Base-by-base conservation (phyloP, 2,888 invertebrate genomes). In the Ectemnius cavifrons region DNA sequence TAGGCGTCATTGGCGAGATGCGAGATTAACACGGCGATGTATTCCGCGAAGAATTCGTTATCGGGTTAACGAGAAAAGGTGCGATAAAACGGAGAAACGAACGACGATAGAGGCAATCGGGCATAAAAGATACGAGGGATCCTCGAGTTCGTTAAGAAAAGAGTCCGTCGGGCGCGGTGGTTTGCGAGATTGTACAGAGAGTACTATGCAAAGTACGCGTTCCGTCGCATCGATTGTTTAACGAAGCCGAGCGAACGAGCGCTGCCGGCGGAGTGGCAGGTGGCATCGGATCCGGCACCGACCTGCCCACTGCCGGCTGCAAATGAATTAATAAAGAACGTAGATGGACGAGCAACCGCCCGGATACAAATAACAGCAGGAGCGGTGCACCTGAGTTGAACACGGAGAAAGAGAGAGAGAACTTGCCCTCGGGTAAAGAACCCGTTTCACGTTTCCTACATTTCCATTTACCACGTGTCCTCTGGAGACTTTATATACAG, bases 291-390 rank as follows among this genome's bases (percentile, higher is more conserved):
- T 16, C 59, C 47, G 23, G 23, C 23, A 23, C 3, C 23, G 18
- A 52, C 59, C 49, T 58, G 63, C 57, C 37, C 67, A 63, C 61
- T 58, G 63, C 67, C 57, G 49, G 68, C 46, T 56, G 60, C 62
- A 56, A 78, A 72, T 73, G 77, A 77, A 82, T 79, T 73, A 77
- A 75, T 77, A 72, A 70, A 77, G 65, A 57, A 60, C 27, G 16
- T 8, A 47, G 66, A 71, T 37, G 71, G 47, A 67, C 59, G 62
- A 23, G 66, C 56, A 59, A 57, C 67, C 70, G 67, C 57, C 67
- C 67, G 72, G 70, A 58, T 57, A 58, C 69, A 58, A 76, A 70
- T 63, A 70, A 66, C 69, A 27, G 23, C 27, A 23, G 37, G 14
- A 20, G 20, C 20, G 20, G 11, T 27, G 68, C 68, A 46, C 47